A percentile compares a stretch with the other conserved stretches of the same genome.
phyloP scores from a whole-genome alignment of 2,888 invertebrate species.

The Limnephilus marmoratus region DNA sequence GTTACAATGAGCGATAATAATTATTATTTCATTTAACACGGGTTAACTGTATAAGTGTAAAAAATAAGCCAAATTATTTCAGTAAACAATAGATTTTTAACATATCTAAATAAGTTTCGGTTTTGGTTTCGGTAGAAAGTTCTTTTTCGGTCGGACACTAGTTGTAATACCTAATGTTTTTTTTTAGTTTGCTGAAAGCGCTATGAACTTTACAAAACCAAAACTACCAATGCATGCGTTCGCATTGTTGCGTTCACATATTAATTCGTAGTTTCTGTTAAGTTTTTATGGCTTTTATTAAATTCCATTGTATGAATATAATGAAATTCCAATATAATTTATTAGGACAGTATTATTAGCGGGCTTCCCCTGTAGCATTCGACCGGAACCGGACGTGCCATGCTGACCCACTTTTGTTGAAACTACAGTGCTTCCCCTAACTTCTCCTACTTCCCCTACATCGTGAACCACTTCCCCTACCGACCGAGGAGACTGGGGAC shows the following conservation, averaged over 20 bases:
- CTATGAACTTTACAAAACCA: too few species aligned
- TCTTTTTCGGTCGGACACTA: too few species aligned
- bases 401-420: neutral
- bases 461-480: neutral
- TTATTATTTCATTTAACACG: too few species aligned
- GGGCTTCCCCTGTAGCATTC: neutral
- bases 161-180: too few species aligned
- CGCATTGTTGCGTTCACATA: neutral
- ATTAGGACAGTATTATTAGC: neutral
- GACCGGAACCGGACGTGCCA: neutral
- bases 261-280: neutral
- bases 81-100: too few species aligned
- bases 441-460: neutral
- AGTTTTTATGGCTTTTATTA: neutral
- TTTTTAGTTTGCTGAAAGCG: too few species aligned
- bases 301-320: neutral
- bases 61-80: too few species aligned
- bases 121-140: too few species aligned
- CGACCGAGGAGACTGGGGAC: neutral
- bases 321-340: neutral
- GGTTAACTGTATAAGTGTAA: too few species aligned
- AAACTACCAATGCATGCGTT: too few species aligned
- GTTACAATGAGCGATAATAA: too few species aligned
- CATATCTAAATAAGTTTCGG: too few species aligned
- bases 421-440: neutral